phyloP scores from a whole-genome alignment of 2,797 vertebrate genomes.

The Ctenosaura bakeri region DNA sequence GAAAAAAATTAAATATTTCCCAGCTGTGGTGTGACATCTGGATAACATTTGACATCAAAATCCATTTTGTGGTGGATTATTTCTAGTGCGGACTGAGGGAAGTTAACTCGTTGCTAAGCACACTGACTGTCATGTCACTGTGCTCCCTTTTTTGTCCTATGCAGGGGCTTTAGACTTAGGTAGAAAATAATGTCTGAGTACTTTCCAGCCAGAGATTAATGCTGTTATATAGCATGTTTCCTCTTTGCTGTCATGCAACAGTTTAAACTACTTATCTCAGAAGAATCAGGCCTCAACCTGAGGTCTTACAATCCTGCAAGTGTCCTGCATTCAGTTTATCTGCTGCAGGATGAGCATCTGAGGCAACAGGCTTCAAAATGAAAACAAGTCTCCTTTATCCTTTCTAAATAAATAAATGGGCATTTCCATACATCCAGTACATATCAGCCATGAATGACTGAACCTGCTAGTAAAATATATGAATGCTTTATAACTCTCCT shows the following conservation, averaged over 20 bases:
- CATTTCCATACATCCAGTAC: conserved; percentile 1
- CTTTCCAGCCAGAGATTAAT: neutral
- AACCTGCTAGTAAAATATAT: conserved; percentile 42
- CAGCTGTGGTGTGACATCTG: neutral
- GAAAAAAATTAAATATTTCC: too few species aligned
- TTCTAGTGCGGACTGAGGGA: neutral
- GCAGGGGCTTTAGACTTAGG: neutral
- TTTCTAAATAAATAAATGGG: conserved; percentile 49
- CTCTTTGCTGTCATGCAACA: neutral
- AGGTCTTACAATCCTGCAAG: conserved; percentile 12
- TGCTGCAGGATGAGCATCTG: accelerated
- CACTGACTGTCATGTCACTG: too few species aligned
- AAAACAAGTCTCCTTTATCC: conserved; percentile 17
- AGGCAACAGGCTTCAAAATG: conserved; percentile 2
- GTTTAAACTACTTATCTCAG: conserved; percentile 16
- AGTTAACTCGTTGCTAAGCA: neutral
- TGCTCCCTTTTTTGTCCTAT: neutral
- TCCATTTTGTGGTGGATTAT: neutral
- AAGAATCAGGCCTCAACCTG: neutral
- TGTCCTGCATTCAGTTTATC: neutral
- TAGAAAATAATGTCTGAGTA: neutral
- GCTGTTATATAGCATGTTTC: neutral
- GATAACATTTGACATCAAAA: neutral
- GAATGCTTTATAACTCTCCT: conserved; percentile 60
- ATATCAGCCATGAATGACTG: conserved; percentile 47